A percentile compares a stretch with the other conserved stretches of the same genome.
These are phyloP conservation scores for Chromis chromis DNA, from an alignment of 2,797 vertebrate species.

Conservation along the genomic window DNA sequence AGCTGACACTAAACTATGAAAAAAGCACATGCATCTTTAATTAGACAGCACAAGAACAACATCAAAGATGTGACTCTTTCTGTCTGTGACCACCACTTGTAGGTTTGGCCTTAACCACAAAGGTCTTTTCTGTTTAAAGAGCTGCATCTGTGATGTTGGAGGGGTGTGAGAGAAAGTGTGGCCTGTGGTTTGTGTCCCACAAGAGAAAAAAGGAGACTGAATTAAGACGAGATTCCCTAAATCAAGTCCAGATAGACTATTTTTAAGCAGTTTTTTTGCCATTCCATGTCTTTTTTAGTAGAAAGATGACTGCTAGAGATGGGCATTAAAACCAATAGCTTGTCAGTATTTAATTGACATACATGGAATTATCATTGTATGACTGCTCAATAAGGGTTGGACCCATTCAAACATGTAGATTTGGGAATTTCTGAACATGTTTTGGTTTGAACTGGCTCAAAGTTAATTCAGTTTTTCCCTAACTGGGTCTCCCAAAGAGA, in stretches of 20 bases:
- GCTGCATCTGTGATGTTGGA: slow-evolving; percentile 56
- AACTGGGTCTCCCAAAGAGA: slow-evolving; percentile 11
- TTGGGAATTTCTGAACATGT: background rate
- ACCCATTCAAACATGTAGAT: background rate
- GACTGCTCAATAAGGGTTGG: too few species aligned
- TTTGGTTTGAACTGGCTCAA: background rate
- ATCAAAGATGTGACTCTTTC: slow-evolving; percentile 50
- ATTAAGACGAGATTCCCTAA: slow-evolving; percentile 51
- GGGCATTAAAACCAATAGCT: slow-evolving; percentile 3
- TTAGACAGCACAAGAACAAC: slow-evolving; percentile 43
- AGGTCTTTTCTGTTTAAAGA: slow-evolving; percentile 30
- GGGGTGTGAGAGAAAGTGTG: slow-evolving; percentile 54
- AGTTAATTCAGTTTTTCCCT: background rate
- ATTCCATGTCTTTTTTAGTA: slow-evolving; percentile 14
- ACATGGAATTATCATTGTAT: background rate
- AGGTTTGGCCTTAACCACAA: slow-evolving; percentile 48
- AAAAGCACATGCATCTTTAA: slow-evolving; percentile 59
- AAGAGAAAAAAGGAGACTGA: slow-evolving; percentile 51
- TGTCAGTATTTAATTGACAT: slow-evolving; percentile 7
- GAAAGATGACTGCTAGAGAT: slow-evolving; percentile 11
- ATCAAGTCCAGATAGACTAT: slow-evolving; percentile 47
- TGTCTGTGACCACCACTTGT: slow-evolving; percentile 38
- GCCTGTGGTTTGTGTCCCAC: slow-evolving; percentile 65
- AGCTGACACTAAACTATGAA: slow-evolving; percentile 37
- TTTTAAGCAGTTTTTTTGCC: slow-evolving; percentile 38